Evolutionary conservation across 2,888 invertebrate genomes (phyloP), one percentile per base, ranked within the genome.

Genomic region (Dendrolimus pini): DNA sequence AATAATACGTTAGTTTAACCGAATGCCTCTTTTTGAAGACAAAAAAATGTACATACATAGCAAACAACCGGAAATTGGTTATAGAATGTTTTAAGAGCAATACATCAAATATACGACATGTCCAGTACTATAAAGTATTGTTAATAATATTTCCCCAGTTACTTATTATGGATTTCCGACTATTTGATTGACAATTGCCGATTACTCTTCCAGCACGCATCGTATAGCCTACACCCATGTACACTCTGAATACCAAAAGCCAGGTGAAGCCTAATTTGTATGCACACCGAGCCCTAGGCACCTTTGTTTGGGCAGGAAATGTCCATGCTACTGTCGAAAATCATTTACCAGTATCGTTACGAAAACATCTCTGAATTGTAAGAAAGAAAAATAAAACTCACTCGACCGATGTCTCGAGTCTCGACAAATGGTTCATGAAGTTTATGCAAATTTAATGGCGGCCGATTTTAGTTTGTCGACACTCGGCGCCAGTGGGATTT

Each of bases 281-380:
- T 90, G 87, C 89, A 78, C 70, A 75, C 75, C 65, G 69, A 70
- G 74, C 68, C 73, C 77, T 77, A 80, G 74, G 72, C 78, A 85
- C 86, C 89, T 89, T 89, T 88, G 89, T 89, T 88, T 82, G 80
- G 83, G 77, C 89, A 90, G 89, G 89, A 90, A 89, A 84, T 80
- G 85, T 79, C 76, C 81, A 78, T 74, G 74, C 70, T 77, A 75
- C 81, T 75, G 80, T 81, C 87, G 81, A 89, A 89, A 85, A 85
- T 80, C 78, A 81, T 78, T 79, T 70, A 74, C 74, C 67, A 67
- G 72, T 74, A 73, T 75, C 73, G 69, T 74, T 72, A 71, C 74
- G 69, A 75, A 80, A 82, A 83, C 75, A 79, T 80, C 74, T 78
- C 80, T 78, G 67, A 74, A 75, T 75, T 81, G 79, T 75, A 70